Conservation (phyloP, 1,140 invertebrate species). For the Nasonia longicornis region DNA sequence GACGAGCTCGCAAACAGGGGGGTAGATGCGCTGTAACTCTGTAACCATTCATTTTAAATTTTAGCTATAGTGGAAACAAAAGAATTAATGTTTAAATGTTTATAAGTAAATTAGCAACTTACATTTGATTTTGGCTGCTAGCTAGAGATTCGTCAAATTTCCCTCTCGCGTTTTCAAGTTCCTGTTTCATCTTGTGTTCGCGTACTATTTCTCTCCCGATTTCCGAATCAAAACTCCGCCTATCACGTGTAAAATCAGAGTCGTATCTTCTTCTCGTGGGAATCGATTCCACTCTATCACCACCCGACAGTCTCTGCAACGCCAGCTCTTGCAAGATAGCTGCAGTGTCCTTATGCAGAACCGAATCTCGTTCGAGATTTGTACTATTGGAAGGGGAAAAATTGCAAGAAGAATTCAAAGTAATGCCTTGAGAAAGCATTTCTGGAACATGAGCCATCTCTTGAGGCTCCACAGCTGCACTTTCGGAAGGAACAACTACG, state of each 20-base stretch:
- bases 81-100: neutral
- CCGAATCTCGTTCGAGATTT: constrained; percentile 54
- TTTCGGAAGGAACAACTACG: constrained; percentile 61
- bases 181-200: constrained; percentile 69
- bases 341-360: constrained; percentile 63
- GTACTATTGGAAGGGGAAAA: neutral
- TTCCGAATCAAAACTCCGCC: constrained; percentile 71
- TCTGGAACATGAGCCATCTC: constrained; percentile 64
- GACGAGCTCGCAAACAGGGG: constrained; percentile 69
- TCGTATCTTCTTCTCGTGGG: constrained; percentile 56
- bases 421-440: constrained; percentile 55
- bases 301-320: constrained; percentile 61
- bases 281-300: constrained; percentile 48
- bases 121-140: constrained; percentile 38
- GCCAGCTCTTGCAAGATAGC: constrained; percentile 64
- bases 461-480: constrained; percentile 61
- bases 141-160: constrained; percentile 58
- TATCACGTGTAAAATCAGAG: constrained; percentile 55
- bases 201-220: constrained; percentile 70
- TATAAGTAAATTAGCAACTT: constrained; percentile 4
- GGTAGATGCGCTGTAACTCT: constrained; percentile 62
- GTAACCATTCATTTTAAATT: neutral
- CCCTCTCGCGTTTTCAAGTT: constrained; percentile 64
- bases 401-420: neutral
- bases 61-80: neutral